Base-by-base conservation (phyloP, 1,140 invertebrate species). In the Neomicropteryx cornuta region DNA sequence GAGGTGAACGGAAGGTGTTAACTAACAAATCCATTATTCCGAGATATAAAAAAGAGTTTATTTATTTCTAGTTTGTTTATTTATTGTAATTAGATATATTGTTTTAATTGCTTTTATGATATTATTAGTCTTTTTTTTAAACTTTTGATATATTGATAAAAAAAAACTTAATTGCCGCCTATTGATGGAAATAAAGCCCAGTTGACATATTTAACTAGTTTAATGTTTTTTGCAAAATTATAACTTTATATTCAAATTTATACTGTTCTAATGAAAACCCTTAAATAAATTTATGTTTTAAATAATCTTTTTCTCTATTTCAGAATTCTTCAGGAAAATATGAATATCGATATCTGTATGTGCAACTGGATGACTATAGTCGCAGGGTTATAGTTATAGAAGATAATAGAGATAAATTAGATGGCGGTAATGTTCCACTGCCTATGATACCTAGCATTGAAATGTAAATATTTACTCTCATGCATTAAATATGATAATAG, bases 291-390 rank as follows among this genome's bases (percentile, higher is more conserved):
- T 8, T 27, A 27, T 27, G n/a, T 27, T 27, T 27, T 27, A 8
- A 27, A 41, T 35, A 41, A 33, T 17, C 37, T 41, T 46, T 43
- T 37, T 37, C 42, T 32, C 43, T 48, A 52, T 79, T 80, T 30
- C 60, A 90, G 83, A 75, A 83, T 66, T 71, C 79, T 21, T 69
- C 70, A 46, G 82, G 83, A 4, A 75, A 83, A 30, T 89, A 79
- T 55, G 74, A 82, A 42, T 93, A 87, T 52, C 70, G 79, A 43
- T 93, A 90, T 60, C 53, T 95, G 20, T 77, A 89, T 52, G 79
- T 92, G 2, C 75, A 90, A 63, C 58, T 90, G 5, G 81, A 91
- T 59, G 77, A 84, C 50, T 80, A 81, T 55, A 74, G 77, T 32
- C 66, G 68, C 30, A 74, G 74, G 46, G 75, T 76, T 14, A 81